A percentile compares a stretch with the other conserved stretches of the same genome.
Conservation (phyloP, 2,113 vertebrate genomes). For the Thalassarche chlororhynchos region DNA sequence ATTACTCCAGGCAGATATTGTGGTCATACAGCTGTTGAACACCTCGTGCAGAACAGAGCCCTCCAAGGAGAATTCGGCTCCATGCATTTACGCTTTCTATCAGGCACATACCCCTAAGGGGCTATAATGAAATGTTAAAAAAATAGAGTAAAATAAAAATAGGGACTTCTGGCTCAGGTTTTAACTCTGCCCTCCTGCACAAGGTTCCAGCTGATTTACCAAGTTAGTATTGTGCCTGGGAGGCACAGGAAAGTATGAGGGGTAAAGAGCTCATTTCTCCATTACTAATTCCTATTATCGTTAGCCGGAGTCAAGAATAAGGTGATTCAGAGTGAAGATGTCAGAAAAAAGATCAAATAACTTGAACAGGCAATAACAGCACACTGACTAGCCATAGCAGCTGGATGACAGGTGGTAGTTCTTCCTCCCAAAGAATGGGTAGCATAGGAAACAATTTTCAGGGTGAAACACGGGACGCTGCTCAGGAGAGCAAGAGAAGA, state of each 20-base stretch:
- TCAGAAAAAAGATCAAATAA: conserved; percentile 1
- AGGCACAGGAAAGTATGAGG: not conserved
- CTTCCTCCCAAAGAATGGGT: not conserved
- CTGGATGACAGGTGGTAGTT: not conserved
- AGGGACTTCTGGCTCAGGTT: not conserved
- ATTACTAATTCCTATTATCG: conserved; percentile 19
- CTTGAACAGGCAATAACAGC: not conserved
- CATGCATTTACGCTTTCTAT: not conserved
- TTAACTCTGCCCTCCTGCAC: not conserved
- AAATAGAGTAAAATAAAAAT: conserved; percentile 36
- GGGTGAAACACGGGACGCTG: not conserved
- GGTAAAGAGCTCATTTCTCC: conserved; percentile 12
- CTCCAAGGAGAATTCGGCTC: conserved; percentile 26
- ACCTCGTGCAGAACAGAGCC: not conserved
- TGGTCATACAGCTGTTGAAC: conserved; percentile 27
- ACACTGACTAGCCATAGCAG: not conserved
- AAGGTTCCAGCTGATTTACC: conserved; percentile 21
- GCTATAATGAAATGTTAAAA: conserved; percentile 16
- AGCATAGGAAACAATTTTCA: not conserved
- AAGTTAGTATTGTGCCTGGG: not conserved
- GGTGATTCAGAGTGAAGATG: not conserved
- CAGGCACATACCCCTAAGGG: not conserved
- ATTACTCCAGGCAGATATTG: conserved; percentile 23
- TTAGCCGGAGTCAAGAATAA: conserved; percentile 30
- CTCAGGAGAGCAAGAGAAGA: not conserved